phyloP scores from a whole-genome alignment of 1,140 invertebrate genomes.

The Potamilus streckersoni region DNA sequence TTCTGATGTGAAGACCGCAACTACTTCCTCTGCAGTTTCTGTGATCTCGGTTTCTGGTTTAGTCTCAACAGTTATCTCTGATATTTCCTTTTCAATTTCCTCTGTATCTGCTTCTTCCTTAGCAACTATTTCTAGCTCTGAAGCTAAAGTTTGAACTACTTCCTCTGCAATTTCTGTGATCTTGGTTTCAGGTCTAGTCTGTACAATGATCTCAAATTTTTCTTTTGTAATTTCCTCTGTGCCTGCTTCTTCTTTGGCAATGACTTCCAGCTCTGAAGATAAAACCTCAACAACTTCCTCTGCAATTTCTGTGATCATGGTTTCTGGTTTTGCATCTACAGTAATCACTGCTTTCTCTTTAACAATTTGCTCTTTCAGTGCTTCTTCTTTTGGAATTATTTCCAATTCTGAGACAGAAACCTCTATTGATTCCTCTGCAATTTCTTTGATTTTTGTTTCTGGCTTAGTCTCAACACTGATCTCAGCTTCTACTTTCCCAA shows the following conservation, averaged over 20 bases:
- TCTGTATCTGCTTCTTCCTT: background rate
- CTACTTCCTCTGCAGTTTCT: too few relatives aligned
- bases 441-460: background rate
- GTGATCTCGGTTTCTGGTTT: slow-evolving; percentile 16
- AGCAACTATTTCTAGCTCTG: background rate
- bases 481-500: background rate
- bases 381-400: background rate
- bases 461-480: background rate
- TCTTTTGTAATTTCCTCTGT: slow-evolving; percentile 16
- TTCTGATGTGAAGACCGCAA: too few relatives aligned
- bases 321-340: background rate
- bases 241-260: background rate
- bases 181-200: slow-evolving; percentile 3
- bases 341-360: background rate
- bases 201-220: slow-evolving; percentile 9
- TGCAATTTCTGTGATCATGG: background rate
- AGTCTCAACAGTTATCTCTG: background rate
- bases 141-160: background rate
- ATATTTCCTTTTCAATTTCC: slow-evolving; percentile 6
- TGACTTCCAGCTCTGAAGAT: background rate
- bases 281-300: background rate
- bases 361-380: background rate
- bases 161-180: slow-evolving; percentile 7
- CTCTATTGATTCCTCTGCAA: slow-evolving; percentile 2
- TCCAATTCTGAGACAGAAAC: background rate